Evolutionary conservation across 2,888 invertebrate genomes (phyloP), one percentile per base, ranked within the genome.

Genomic region (Orthosia incerta): DNA sequence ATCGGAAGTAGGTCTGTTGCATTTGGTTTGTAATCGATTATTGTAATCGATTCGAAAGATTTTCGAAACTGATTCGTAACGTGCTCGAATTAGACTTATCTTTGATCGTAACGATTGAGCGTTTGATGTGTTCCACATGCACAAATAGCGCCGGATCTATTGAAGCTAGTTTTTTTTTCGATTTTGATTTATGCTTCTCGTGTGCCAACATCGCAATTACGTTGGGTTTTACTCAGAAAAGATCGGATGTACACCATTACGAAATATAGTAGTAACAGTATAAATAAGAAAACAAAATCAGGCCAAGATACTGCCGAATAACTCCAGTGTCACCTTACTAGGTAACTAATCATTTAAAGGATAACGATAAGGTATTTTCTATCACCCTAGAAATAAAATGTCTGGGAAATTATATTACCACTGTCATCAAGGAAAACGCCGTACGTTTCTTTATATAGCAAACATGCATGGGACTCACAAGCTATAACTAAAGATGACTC

Each of bases 11-110:
- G 59, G 61, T 59, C 64, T 46, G 65, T 70, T 86, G 74, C 82
- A 82, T 79, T 78, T 60, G 80, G 79, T 74, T 83, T 76, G 78
- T 71, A 74, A 84, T 86, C 82, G 79, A 82, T 83, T 83, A 76
- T 78, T 77, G 77, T 77, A 79, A 84, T 79, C 80, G 76, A 80
- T 76, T 76, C 70, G 68, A 83, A 64, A 65, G 74, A 84, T 84
- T 74, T 71, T 77, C 67, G 68, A 70, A 75, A 69, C 64, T 2
- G 31, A 75, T 69, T 75, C 61, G 65, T 66, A 74, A 67, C 68
- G 57, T 62, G 73, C 67, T 63, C 46, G 68, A 84, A 79, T 82
- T 80, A 84, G 74, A 74, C 61, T 69, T 82, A 83, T 80, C 83
- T 84, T 84, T 85, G 80, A 83, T 84, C 80, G 76, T 68, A 76